Evolutionary conservation across 1,140 invertebrate species (phyloP), one percentile per base, ranked within the genome.

Genomic region (Manduca sexta): DNA sequence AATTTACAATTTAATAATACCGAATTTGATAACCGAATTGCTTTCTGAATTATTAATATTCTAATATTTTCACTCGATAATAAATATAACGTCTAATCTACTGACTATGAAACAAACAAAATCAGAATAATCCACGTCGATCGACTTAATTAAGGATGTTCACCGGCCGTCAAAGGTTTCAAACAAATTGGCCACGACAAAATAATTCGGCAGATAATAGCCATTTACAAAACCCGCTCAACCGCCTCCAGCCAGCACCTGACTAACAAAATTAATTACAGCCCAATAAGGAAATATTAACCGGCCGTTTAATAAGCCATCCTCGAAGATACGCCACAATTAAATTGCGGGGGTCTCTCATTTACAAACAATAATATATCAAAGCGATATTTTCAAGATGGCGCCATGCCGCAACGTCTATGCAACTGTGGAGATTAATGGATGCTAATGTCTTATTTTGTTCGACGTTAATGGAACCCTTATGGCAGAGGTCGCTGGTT

Each of bases 341-440:
- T 85, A 83, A 85, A 85, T 85, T 80, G 69, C 72, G 73, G 83
- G 82, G 82, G 79, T 79, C 77, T 64, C 75, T 83, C 80, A 85
- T 82, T 85, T n/a, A n/a, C 82, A 85, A 83, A 85, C 82, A 85
- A 83, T 85, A 85, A 85, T 85, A 85, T 85, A 82, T 85, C 79
- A 85, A 75, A 69, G 65, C 73, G 76, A 82, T 82, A 75, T 79
- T 74, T 79, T 70, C 82, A 85, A 85, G 78, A 85, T 85, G 82
- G 69, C 69, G 77, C 64, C n/a, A 40, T 53, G 57, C 74, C 74
- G 68, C 77, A 76, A 62, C 65, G 59, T 26, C 21, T 5, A 26
- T 26, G 21, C 21, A 26, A 26, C 21, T n/a, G n/a, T n/a, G n/a
- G n/a, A n/a, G 21, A 26, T 26, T 26, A 26, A 26, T 26, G 21